These are phyloP conservation scores for Eristalis tenax DNA, from an alignment of 2,888 invertebrate species.

Conservation along the genomic window DNA sequence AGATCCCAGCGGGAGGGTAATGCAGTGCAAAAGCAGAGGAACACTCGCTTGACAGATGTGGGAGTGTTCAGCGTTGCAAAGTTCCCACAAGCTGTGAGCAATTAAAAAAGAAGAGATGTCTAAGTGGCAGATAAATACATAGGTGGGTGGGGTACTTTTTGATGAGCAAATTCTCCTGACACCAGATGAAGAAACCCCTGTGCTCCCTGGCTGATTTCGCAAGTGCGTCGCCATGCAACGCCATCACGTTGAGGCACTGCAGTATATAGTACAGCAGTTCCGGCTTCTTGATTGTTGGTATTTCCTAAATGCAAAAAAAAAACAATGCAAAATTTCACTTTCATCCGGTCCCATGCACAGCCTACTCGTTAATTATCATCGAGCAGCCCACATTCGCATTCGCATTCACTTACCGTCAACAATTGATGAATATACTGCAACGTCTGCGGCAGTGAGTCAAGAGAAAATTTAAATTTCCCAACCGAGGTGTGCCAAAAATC, in stretches of 20 bases:
- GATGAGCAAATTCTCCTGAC: constrained; percentile 96
- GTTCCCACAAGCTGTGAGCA: constrained; percentile 91
- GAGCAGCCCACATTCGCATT: constrained; percentile 38
- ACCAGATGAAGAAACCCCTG: constrained; percentile 96
- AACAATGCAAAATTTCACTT: constrained; percentile 52
- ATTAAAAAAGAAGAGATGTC: background rate
- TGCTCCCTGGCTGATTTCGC: constrained; percentile 93
- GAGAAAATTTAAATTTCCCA: constrained; percentile 94
- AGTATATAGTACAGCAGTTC: constrained; percentile 96
- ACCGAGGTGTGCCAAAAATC: constrained; percentile 96
- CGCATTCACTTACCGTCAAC: constrained; percentile 83
- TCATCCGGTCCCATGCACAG: constrained; percentile 16
- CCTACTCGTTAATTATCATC: constrained; percentile 48
- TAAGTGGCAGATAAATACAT: background rate
- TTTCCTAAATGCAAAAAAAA: constrained; percentile 83
- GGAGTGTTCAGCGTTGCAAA: constrained; percentile 95
- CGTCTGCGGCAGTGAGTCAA: constrained; percentile 94
- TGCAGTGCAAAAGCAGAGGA: constrained; percentile 95
- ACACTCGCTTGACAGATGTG: constrained; percentile 96
- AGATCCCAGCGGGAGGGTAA: constrained; percentile 95
- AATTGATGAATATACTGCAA: constrained; percentile 96
- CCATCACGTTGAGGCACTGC: constrained; percentile 93
- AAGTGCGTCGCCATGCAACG: constrained; percentile 96
- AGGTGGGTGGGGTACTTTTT: constrained; percentile 87
- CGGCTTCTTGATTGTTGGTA: constrained; percentile 91